Evolutionary conservation across 2,888 invertebrate genomes (phyloP).

Genomic region (Noctua janthe): DNA sequence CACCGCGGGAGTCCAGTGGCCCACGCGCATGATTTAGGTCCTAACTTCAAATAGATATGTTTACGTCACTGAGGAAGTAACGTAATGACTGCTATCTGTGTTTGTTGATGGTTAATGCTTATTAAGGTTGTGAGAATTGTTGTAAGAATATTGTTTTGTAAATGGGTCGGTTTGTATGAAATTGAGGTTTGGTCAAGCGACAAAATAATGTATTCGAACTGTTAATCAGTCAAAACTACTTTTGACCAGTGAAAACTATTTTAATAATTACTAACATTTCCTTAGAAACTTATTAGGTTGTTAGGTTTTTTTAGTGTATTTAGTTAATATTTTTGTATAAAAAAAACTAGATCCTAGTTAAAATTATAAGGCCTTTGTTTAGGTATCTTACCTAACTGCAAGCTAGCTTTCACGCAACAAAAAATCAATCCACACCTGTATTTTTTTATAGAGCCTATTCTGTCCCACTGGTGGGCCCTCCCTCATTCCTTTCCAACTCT

Average conservation of each 20-base stretch:
- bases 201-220: background rate
- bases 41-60: slow-evolving; percentile 66
- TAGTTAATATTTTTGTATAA: background rate
- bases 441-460: no score
- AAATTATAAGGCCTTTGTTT: background rate
- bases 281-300: no score
- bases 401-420: background rate
- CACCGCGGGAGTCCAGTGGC: slow-evolving; percentile 79
- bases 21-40: slow-evolving; percentile 76
- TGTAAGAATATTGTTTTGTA: slow-evolving; percentile 9
- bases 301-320: no score
- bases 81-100: slow-evolving; percentile 60
- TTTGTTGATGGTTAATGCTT: slow-evolving; percentile 47
- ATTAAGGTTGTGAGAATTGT: slow-evolving; percentile 38
- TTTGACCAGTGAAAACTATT: no score
- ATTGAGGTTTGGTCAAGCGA: background rate
- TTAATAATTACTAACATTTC: no score
- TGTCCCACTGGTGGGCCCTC: no score
- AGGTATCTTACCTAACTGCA: background rate
- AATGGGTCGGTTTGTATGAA: background rate
- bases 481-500: no score
- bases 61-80: slow-evolving; percentile 62
- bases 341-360: background rate
- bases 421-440: no score
- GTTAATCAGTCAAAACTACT: no score